phyloP scores from a whole-genome alignment of 2,888 invertebrate species.

The Aporophyla nigra region DNA sequence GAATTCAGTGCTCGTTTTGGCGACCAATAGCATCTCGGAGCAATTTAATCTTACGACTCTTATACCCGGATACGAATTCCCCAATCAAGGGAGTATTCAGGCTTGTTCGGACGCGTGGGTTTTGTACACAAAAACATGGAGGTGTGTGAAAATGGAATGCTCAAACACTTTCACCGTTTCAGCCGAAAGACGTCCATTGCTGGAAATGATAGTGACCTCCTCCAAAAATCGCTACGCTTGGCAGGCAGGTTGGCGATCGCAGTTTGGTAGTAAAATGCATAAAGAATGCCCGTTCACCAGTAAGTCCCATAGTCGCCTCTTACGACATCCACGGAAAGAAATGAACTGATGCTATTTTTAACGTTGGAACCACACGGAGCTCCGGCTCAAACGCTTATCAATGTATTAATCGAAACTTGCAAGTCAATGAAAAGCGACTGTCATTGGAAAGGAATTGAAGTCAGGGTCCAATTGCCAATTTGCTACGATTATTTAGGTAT shows the following conservation, averaged over 20 bases:
- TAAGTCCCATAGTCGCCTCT: too few species aligned
- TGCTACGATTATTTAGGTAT: background rate
- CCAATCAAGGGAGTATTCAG: slow-evolving; percentile 73
- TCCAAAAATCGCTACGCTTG: too few species aligned
- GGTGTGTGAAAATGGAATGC: slow-evolving; percentile 13
- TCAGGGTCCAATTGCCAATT: background rate
- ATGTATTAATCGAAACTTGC: background rate
- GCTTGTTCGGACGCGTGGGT: slow-evolving; percentile 66
- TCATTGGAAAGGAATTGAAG: background rate
- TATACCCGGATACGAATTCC: slow-evolving; percentile 73
- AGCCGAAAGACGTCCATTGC: too few species aligned
- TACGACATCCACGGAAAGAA: too few species aligned
- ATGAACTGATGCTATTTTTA: too few species aligned
- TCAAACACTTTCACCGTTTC: background rate
- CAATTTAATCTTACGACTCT: slow-evolving; percentile 61
- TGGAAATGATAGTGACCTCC: too few species aligned
- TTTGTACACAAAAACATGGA: slow-evolving; percentile 70
- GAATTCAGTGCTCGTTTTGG: slow-evolving; percentile 50
- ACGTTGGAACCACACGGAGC: too few species aligned
- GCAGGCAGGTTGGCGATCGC: too few species aligned
- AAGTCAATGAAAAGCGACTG: background rate
- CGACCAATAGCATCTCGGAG: slow-evolving; percentile 50
- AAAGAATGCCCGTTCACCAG: too few species aligned
- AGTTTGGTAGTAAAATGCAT: too few species aligned
- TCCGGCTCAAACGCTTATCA: background rate